A percentile compares a stretch with the other conserved stretches of the same genome.
phyloP scores from a whole-genome alignment of 2,797 vertebrate genomes.

The Echiichthys vipera region DNA sequence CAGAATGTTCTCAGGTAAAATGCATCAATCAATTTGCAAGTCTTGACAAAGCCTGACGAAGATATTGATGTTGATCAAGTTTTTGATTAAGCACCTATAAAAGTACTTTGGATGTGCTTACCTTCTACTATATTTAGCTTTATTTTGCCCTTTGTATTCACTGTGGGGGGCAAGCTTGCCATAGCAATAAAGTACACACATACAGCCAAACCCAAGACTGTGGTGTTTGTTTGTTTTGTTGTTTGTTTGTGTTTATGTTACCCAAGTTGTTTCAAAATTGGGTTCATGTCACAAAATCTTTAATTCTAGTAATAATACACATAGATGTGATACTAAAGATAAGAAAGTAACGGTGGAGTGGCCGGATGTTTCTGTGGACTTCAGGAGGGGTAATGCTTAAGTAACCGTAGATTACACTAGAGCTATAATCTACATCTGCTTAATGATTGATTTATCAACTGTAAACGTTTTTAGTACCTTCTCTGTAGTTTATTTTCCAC shows the following conservation, averaged over 20 bases:
- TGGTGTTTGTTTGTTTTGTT: not conserved
- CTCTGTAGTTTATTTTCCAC: slow-evolving; percentile 23
- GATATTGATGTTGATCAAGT: not conserved
- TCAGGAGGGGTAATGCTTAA: not conserved
- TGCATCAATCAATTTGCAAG: not conserved
- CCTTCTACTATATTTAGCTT: not conserved
- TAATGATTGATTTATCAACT: slow-evolving; percentile 14
- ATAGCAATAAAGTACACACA: not conserved
- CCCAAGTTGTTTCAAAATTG: not conserved
- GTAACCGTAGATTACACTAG: not conserved
- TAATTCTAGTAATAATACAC: not conserved
- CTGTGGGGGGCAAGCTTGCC: not conserved
- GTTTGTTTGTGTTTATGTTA: not conserved
- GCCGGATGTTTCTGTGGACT: not conserved
- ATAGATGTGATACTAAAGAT: not conserved
- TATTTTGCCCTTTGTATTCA: not conserved
- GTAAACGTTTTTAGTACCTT: slow-evolving; percentile 17
- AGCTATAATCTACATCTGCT: slow-evolving; percentile 7
- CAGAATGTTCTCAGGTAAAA: slow-evolving; percentile 14
- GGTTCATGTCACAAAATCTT: not conserved
- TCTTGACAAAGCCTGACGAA: not conserved
- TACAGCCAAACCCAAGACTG: not conserved
- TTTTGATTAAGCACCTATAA: not conserved
- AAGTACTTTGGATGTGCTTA: not conserved
- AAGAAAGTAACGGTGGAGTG: not conserved